Evolutionary conservation across 2,113 vertebrate genomes (phyloP).

Genomic region (Leucoraja erinaceus): DNA sequence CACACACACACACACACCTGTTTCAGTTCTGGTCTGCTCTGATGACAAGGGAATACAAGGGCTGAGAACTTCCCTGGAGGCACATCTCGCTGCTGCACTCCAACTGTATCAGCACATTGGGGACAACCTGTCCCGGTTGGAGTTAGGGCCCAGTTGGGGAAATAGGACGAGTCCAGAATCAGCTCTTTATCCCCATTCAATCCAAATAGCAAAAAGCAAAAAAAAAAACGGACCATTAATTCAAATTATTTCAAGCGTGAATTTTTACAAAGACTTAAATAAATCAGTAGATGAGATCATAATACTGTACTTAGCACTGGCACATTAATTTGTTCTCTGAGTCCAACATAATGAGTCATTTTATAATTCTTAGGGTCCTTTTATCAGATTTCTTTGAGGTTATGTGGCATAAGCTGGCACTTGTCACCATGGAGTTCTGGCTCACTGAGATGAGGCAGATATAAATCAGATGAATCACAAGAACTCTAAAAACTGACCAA

Average conservation of each 20-base stretch:
- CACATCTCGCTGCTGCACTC: neutral
- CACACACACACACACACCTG: too few relatives aligned
- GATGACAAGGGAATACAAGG: too few relatives aligned
- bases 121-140: neutral
- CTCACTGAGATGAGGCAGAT: neutral
- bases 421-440: neutral
- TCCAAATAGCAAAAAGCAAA: too few relatives aligned
- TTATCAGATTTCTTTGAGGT: conserved; percentile 19
- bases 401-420: neutral
- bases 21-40: too few relatives aligned
- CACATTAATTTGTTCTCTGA: neutral
- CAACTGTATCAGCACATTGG: neutral
- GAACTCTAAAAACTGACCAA: neutral
- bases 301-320: neutral
- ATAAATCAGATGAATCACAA: neutral
- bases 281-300: conserved; percentile 11
- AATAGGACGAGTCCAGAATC: neutral
- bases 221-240: neutral
- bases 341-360: conserved; percentile 11
- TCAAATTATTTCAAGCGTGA: neutral
- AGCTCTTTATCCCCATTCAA: neutral
- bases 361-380: neutral
- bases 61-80: neutral
- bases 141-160: neutral
- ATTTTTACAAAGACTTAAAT: neutral